Evolutionary conservation across 1,140 invertebrate genomes (phyloP), one percentile per base, ranked within the genome.

Genomic region (Kradibia gibbosae): DNA sequence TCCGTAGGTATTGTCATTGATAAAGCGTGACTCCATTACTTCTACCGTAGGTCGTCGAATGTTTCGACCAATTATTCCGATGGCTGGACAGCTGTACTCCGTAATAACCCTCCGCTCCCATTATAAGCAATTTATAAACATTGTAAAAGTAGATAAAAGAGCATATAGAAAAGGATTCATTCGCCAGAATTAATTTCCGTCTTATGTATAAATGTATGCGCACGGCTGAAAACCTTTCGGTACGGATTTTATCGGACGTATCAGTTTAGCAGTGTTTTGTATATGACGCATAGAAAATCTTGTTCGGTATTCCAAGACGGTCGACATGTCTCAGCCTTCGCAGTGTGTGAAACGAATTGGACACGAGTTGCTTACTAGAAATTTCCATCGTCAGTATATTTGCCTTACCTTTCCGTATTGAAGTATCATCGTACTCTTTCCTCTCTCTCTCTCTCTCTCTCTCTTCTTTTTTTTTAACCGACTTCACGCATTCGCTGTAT

Each of bases 261-360:
- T 80, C 70, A 80, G 78, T 53, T 80, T 73, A 73, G 42, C 55
- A 73, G 70, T 48, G 72, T 73, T 71, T 65, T 80, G 65, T 80
- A 80, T 39, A 80, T 75, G 79, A 85, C 84, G 83, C 86, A 85
- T 87, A 86, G 84, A 85, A 86, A 62, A 87, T 87, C 83, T 88
- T 77, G 85, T 88, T 89, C 82, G 76, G 85, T 90, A 90, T 90
- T 89, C 88, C 85, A 84, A 78, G 84, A 83, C 71, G 78, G 79
- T 84, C 82, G 50, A 83, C 83, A 77, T 82, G 85, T 81, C 83
- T 76, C 86, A 85, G 86, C 85, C 84, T n/a, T 87, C 85, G 84
- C 77, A 84, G 86, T 85, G 84, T 53, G 62, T 48, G 86, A 89
- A 90, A 89, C 85, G 86, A 89, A 90, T 88, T 86, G 87, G 87